Evolutionary conservation across 2,797 vertebrate species (phyloP).

Genomic region (Mionectes olivaceus): DNA sequence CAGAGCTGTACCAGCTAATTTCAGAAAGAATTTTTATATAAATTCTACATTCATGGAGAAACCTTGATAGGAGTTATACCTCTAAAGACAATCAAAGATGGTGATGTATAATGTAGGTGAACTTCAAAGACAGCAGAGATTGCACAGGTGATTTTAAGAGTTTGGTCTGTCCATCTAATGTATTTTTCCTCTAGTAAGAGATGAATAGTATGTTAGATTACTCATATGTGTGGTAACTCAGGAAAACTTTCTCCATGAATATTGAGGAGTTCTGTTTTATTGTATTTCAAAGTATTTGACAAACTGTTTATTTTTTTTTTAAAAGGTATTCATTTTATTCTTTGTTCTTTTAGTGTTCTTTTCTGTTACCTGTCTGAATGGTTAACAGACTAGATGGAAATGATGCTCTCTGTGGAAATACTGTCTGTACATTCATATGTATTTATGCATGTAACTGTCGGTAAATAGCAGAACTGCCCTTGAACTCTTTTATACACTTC

Average conservation of each 20-base stretch:
- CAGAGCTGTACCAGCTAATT: neutral
- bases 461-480: neutral
- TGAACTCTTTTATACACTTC: neutral
- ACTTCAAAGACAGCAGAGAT: neutral
- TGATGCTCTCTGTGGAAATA: neutral
- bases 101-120: neutral
- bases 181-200: neutral
- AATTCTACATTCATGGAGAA: neutral
- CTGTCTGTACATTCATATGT: neutral
- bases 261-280: neutral
- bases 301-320: neutral
- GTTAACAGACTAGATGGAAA: neutral
- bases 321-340: neutral
- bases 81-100: neutral
- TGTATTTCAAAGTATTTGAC: neutral
- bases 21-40: neutral
- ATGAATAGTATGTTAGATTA: neutral
- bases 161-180: neutral
- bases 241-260: neutral
- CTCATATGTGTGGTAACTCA: neutral
- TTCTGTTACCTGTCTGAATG: neutral
- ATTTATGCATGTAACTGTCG: neutral
- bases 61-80: neutral
- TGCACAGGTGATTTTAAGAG: neutral
- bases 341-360: neutral